Evolutionary conservation across 2,113 vertebrate species (phyloP).

Genomic region (Paratilapia polleni): DNA sequence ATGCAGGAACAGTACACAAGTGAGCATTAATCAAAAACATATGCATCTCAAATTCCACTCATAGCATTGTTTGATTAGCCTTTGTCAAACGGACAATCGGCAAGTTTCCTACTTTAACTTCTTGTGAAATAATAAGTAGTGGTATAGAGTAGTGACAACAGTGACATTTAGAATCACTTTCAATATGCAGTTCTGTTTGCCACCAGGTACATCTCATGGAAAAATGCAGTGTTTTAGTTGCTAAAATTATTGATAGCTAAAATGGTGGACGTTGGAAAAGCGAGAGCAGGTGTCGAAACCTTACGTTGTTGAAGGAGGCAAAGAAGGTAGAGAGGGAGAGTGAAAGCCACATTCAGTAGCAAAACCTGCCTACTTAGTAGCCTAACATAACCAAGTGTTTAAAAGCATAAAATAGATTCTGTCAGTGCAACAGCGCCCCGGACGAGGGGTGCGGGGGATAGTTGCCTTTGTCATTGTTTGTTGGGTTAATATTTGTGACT

Average conservation of each 20-base stretch:
- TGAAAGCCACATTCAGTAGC: too few relatives aligned
- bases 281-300: not conserved
- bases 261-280: not conserved
- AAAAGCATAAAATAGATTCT: too few relatives aligned
- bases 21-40: slow-evolving; percentile 69
- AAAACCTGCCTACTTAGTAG: too few relatives aligned
- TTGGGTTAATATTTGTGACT: slow-evolving; percentile 16
- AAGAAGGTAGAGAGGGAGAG: not conserved
- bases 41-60: slow-evolving; percentile 66
- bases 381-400: too few relatives aligned
- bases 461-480: slow-evolving; percentile 3
- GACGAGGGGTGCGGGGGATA: not conserved
- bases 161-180: not conserved
- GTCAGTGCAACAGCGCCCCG: too few relatives aligned
- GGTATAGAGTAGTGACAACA: too few relatives aligned
- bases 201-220: not conserved
- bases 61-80: slow-evolving; percentile 56
- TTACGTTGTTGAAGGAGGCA: not conserved
- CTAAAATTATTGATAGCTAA: not conserved
- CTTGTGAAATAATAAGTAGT: rapidly evolving
- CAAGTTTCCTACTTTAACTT: not conserved
- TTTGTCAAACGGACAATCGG: slow-evolving; percentile 29
- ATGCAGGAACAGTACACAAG: slow-evolving; percentile 35
- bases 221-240: not conserved
- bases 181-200: not conserved